Base-by-base conservation (phyloP, 2,797 vertebrate species). In the Danio choprae region DNA sequence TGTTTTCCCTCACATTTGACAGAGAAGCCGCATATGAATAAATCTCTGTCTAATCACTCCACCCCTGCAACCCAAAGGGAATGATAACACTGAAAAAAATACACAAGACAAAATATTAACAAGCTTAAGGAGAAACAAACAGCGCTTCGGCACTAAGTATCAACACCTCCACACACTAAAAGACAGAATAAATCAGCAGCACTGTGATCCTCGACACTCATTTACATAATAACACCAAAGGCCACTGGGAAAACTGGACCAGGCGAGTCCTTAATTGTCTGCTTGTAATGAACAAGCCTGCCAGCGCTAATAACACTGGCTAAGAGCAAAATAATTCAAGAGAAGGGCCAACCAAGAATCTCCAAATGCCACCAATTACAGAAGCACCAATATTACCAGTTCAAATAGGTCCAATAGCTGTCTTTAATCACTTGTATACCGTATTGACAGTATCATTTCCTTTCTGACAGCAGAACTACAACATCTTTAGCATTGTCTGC, bases 161-260 rank as follows among this genome's bases (percentile, higher is more conserved):
- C 46, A 11, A 69, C 29, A 5, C 46, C 46, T 69, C 65, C 59
- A 51, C 46, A n/a, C 29, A 22, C 13, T 0, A 75, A 50, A 22
- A 18, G 5, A 75, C 56, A 38, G 7, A n/a, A 74, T 51, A 51
- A 7, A 74, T 51, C 44, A 74, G 60, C 8, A 10, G 60, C 48
- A 56, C 50, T 67, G 50, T 16, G 22, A 20, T 36, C 3, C 36
- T 65, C 22, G 4, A 46, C 38, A 41, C 18, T 51, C 38, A 65
- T 77, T 77, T 77, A 20, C 74, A 77, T 77, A 65, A 65, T 36
- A 65, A 56, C 62, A 56, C 74, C 62, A 65, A 77, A 56, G 18
- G 18, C 48, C 15, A 44, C 38, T 12, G 22, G 51, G 40, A 56
- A 77, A 67, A 67, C 62, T 7, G 6, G 50, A 67, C 18, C 29